Percentiles rank a stretch among this genome's conserved stretches.
These are phyloP conservation scores for Micromys minutus DNA, from an alignment of 2,113 vertebrate genomes.

Conservation along the genomic window DNA sequence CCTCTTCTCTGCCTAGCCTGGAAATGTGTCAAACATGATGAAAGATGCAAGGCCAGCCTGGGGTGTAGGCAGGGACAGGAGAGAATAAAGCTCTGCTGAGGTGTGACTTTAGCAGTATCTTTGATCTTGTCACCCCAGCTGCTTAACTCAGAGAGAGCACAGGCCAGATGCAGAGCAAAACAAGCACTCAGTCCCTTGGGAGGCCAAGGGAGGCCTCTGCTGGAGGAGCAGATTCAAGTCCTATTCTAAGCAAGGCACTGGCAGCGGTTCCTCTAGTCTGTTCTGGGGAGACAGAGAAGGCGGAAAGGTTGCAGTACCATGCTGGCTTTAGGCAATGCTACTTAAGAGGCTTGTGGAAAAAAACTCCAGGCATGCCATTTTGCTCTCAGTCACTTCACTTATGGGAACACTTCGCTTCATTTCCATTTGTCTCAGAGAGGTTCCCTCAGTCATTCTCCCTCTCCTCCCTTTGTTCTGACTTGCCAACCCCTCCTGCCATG, in stretches of 20 bases:
- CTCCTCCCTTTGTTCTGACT: background rate
- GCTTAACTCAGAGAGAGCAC: background rate
- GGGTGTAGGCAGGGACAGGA: background rate
- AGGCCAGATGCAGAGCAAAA: background rate
- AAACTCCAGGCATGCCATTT: background rate
- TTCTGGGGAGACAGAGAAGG: background rate
- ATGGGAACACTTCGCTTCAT: too few species aligned
- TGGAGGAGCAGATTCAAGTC: background rate
- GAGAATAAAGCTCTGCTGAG: background rate
- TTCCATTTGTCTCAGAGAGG: background rate
- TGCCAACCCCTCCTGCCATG: background rate
- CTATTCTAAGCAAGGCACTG: background rate
- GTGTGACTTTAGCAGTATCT: background rate
- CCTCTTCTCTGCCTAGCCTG: background rate
- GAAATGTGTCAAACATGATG: background rate
- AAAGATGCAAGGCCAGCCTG: background rate
- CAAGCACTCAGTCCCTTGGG: fast-evolving
- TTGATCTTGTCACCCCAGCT: background rate
- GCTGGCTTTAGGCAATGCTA: background rate
- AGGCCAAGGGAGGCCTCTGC: background rate
- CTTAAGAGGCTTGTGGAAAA: background rate
- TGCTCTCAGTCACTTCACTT: background rate
- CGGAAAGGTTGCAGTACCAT: background rate
- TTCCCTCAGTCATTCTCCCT: background rate
- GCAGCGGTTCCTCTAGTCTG: background rate